Conservation (phyloP, 2,797 vertebrate genomes). For the Malacoctenus gilli region DNA sequence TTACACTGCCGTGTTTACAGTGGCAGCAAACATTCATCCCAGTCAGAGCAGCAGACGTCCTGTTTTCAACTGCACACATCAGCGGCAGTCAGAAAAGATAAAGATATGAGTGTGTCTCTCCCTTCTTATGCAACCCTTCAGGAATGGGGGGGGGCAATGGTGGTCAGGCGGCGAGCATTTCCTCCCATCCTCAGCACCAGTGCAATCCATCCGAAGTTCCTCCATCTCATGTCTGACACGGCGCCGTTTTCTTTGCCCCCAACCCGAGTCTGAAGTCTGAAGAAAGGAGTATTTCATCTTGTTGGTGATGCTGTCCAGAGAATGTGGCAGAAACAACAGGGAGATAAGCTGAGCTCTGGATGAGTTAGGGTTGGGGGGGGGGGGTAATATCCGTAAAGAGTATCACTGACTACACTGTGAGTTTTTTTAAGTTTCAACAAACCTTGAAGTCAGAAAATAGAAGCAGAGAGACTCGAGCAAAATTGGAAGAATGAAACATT, state of each 20-base stretch:
- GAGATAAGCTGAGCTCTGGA: too few species aligned
- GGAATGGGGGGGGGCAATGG: conserved; percentile 32
- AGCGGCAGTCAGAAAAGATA: conserved; percentile 53
- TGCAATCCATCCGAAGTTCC: conserved; percentile 12
- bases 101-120: conserved; percentile 36
- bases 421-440: too few species aligned
- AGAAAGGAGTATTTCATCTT: background rate
- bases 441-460: too few species aligned
- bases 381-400: too few species aligned
- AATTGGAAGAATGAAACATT: too few species aligned
- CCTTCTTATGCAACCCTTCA: conserved; percentile 48
- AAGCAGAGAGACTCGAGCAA: too few species aligned
- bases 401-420: too few species aligned
- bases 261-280: conserved; percentile 1
- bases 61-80: conserved; percentile 58
- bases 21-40: conserved; percentile 58
- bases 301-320: too few species aligned
- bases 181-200: conserved; percentile 18
- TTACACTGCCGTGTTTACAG: conserved; percentile 55
- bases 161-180: conserved; percentile 28
- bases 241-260: conserved; percentile 2
- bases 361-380: too few species aligned
- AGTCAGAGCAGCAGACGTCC: conserved; percentile 57
- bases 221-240: conserved; percentile 5
- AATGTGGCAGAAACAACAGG: too few species aligned